Evolutionary conservation across 1,140 invertebrate genomes (phyloP).

Genomic region (Aphelenchoides fujianensis): DNA sequence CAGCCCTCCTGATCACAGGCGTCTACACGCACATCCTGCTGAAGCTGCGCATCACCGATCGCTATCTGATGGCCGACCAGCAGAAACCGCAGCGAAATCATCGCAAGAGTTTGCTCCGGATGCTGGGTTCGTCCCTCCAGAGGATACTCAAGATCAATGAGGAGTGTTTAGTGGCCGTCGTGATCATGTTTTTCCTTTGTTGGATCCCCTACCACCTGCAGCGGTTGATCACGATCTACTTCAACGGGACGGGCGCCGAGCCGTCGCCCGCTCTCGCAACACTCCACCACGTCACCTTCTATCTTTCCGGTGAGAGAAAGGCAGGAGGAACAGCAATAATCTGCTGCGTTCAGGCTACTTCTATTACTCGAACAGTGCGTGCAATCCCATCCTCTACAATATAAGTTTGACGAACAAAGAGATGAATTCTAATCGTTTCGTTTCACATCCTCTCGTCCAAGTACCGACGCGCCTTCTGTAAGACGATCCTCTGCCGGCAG

Average conservation of each 20-base stretch:
- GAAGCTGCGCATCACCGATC: conserved; percentile 32
- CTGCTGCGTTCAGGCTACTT: conserved; percentile 35
- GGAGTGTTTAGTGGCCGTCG: conserved; percentile 80
- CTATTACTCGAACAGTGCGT: conserved; percentile 50
- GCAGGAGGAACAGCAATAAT: neutral
- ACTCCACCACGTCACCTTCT: conserved; percentile 44
- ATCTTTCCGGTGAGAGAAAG: conserved; percentile 38
- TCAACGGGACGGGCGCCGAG: conserved; percentile 33
- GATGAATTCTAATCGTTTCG: neutral
- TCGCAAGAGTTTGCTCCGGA: conserved; percentile 46
- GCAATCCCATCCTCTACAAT: conserved; percentile 50
- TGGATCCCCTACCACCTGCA: conserved; percentile 89
- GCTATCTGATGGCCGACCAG: conserved; percentile 27
- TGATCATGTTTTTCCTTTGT: conserved; percentile 85
- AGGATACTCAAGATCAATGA: too few relatives aligned
- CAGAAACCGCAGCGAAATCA: conserved; percentile 37
- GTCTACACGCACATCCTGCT: conserved; percentile 56
- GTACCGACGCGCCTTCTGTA: neutral
- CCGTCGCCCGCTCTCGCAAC: neutral
- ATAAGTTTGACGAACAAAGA: conserved; percentile 38
- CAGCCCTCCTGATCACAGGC: conserved; percentile 54
- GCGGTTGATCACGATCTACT: conserved; percentile 68
- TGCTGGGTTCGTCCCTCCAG: conserved; percentile 44
- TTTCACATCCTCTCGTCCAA: neutral
- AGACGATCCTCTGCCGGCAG: neutral